Evolutionary conservation across 2,113 vertebrate genomes (phyloP).

Genomic region (Pithys albifrons): DNA sequence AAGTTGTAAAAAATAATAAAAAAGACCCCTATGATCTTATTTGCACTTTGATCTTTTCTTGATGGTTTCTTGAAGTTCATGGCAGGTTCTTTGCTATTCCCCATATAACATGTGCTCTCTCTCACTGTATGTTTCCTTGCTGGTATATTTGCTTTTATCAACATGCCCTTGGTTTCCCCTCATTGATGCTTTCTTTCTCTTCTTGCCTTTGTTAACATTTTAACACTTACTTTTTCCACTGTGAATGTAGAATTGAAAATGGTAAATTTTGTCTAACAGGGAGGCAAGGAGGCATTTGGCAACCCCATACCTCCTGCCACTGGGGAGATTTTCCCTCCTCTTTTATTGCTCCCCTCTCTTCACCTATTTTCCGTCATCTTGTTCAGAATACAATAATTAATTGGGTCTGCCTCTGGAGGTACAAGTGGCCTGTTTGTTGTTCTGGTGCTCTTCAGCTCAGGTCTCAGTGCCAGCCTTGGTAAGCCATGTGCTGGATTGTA

Average conservation of each 20-base stretch:
- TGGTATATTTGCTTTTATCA: neutral
- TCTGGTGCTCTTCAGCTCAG: neutral
- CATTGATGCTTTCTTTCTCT: neutral
- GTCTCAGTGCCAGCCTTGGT: neutral
- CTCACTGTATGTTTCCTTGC: neutral
- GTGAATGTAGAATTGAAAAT: too few species aligned
- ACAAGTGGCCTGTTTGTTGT: neutral
- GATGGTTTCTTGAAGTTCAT: slow-evolving; percentile 44
- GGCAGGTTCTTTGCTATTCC: neutral
- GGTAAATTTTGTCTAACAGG: neutral
- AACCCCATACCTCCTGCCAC: neutral
- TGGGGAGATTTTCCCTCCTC: neutral
- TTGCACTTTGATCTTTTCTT: slow-evolving; percentile 60
- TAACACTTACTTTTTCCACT: neutral
- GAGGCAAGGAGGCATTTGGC: neutral
- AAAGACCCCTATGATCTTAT: slow-evolving; percentile 46
- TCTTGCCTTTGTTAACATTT: neutral
- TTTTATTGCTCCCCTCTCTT: neutral
- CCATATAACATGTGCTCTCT: neutral
- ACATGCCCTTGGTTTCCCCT: neutral
- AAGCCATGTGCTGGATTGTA: neutral
- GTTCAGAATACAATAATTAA: neutral
- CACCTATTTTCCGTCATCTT: neutral
- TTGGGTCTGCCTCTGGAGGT: neutral
- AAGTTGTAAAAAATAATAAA: slow-evolving; percentile 49